These are phyloP conservation scores for Bostrychus sinensis DNA, from an alignment of 2,113 vertebrate genomes.

Conservation along the genomic window DNA sequence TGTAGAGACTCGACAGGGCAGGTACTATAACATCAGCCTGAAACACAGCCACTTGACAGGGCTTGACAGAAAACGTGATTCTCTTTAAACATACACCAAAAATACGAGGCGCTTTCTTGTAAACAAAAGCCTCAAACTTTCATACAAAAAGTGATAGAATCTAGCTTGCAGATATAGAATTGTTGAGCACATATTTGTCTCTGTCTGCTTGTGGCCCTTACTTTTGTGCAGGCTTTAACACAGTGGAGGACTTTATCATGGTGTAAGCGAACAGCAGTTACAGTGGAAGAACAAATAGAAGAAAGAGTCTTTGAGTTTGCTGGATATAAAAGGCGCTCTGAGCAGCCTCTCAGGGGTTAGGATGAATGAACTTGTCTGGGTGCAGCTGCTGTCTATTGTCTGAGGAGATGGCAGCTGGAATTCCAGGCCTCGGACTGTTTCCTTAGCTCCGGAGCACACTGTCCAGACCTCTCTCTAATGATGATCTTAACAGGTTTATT, in stretches of 20 bases:
- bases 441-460: constrained; percentile 18
- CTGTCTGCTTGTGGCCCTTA: background rate
- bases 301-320: constrained; percentile 46
- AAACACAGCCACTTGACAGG: too few species aligned
- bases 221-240: constrained; percentile 5
- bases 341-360: constrained; percentile 39
- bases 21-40: too few species aligned
- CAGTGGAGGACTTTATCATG: constrained; percentile 7
- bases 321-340: constrained; percentile 52
- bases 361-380: constrained; percentile 60
- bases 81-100: too few species aligned
- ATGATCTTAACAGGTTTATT: constrained; percentile 7
- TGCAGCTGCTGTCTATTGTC: constrained; percentile 67
- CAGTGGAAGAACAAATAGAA: constrained; percentile 53
- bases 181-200: constrained; percentile 11
- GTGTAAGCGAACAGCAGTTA: constrained; percentile 24
- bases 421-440: constrained; percentile 26
- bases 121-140: background rate
- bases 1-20: too few species aligned
- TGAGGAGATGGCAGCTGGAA: constrained; percentile 34
- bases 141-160: background rate
- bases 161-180: background rate
- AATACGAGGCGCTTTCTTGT: too few species aligned
- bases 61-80: too few species aligned
- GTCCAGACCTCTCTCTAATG: background rate